phyloP scores from a whole-genome alignment of 2,888 invertebrate genomes.

The Erynnis tages region DNA sequence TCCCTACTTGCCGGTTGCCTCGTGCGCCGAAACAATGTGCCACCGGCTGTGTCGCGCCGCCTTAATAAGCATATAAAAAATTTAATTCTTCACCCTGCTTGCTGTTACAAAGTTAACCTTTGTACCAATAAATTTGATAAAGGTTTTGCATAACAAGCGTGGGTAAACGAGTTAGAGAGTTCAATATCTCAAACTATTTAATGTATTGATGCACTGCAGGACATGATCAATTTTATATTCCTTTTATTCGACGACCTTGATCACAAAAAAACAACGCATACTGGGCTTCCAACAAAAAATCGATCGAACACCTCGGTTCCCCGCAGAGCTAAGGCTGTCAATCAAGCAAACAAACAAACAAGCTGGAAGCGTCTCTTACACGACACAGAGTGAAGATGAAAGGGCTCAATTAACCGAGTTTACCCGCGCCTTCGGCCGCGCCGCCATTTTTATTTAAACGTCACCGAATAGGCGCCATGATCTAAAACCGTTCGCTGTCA shows the following conservation, averaged over 20 bases:
- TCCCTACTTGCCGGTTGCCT: too few species aligned
- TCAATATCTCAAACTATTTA: too few species aligned
- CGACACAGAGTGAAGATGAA: conserved; percentile 31
- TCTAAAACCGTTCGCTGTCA: conserved; percentile 4
- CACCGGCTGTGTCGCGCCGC: too few species aligned
- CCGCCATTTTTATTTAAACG: conserved; percentile 18
- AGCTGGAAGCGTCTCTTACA: conserved; percentile 4
- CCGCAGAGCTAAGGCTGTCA: conserved; percentile 8
- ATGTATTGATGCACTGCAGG: too few species aligned
- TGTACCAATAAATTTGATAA: too few species aligned
- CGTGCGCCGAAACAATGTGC: too few species aligned
- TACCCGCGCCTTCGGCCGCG: conserved; percentile 24
- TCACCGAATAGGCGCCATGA: conserved; percentile 13
- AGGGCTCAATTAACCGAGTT: conserved; percentile 37
- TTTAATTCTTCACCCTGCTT: too few species aligned
- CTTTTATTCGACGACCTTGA: conserved; percentile 1
- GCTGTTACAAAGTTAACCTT: too few species aligned
- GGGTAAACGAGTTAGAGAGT: too few species aligned
- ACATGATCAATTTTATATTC: too few species aligned
- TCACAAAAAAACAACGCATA: not conserved
- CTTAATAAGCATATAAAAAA: too few species aligned
- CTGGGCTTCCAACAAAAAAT: not conserved
- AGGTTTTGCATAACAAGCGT: too few species aligned
- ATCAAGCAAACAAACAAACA: conserved; percentile 25
- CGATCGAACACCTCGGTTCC: not conserved